phyloP scores from a whole-genome alignment of 92 coral and sea anemone genomes.

The Paramuricea clavata region DNA sequence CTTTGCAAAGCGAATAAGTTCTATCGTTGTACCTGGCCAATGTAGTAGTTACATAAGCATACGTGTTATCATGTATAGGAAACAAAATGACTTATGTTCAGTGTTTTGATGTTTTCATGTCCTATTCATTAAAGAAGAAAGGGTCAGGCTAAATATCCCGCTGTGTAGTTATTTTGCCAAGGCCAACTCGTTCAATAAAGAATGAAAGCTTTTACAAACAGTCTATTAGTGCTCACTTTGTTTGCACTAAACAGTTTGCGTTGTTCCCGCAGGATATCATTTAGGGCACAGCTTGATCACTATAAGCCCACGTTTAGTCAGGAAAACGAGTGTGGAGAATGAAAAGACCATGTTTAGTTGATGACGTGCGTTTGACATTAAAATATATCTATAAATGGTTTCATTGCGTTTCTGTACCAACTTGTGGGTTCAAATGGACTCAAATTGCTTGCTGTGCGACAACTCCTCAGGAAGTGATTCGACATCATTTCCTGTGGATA shows the following conservation, averaged over 20 bases:
- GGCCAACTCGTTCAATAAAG: background rate
- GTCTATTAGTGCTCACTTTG: conserved; percentile 42
- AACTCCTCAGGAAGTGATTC: background rate
- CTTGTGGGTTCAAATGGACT: background rate
- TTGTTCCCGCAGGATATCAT: conserved; percentile 25
- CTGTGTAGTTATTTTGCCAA: conserved; percentile 19
- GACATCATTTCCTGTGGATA: too few species aligned
- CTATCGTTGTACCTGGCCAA: too few species aligned
- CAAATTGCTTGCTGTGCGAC: background rate
- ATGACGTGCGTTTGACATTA: background rate
- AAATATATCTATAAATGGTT: background rate
- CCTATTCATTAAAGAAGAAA: conserved; percentile 15
- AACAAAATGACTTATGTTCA: background rate
- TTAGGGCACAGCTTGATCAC: conserved; percentile 37
- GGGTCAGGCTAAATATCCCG: background rate
- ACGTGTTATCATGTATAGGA: background rate
- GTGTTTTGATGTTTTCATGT: background rate
- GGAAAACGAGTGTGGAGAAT: background rate
- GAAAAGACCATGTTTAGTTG: background rate
- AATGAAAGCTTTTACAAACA: conserved; percentile 19
- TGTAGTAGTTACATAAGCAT: background rate
- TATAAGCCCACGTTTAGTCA: background rate
- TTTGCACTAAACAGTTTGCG: conserved; percentile 48
- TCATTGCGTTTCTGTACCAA: background rate
- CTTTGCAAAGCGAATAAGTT: background rate